Conservation (phyloP, 2,797 vertebrate genomes). For the Sebastes hopkinsi region DNA sequence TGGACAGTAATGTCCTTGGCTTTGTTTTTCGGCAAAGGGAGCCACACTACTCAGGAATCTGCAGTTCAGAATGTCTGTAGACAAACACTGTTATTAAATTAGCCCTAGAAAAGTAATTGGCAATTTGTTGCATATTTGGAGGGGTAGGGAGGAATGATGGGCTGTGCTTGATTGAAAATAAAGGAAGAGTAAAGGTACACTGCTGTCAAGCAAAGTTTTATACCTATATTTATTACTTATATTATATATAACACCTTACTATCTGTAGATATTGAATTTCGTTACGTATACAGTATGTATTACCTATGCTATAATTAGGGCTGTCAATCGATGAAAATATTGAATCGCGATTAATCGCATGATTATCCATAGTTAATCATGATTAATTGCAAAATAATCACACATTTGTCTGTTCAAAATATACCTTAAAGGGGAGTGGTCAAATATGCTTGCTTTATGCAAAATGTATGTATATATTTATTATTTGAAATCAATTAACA, state of each 20-base stretch:
- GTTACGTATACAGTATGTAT: no score
- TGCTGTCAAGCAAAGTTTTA: not conserved
- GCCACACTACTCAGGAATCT: not conserved
- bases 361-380: not conserved
- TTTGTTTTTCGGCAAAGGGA: not conserved
- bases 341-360: no score
- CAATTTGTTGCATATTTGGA: not conserved
- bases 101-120: not conserved
- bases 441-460: not conserved
- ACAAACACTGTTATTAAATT: not conserved
- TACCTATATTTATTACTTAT: not conserved
- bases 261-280: no score
- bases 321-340: no score
- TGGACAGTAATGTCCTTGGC: not conserved
- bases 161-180: not conserved
- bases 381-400: not conserved
- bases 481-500: not conserved
- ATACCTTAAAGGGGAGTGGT: not conserved
- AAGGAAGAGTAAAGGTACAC: not conserved
- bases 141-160: not conserved
- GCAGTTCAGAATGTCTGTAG: not conserved
- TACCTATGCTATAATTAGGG: no score
- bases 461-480: not conserved
- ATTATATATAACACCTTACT: no score
- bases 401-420: not conserved